Evolutionary conservation across 2,113 vertebrate genomes (phyloP), one percentile per base, ranked within the genome.

Genomic region (Illadopsis cleaveri): DNA sequence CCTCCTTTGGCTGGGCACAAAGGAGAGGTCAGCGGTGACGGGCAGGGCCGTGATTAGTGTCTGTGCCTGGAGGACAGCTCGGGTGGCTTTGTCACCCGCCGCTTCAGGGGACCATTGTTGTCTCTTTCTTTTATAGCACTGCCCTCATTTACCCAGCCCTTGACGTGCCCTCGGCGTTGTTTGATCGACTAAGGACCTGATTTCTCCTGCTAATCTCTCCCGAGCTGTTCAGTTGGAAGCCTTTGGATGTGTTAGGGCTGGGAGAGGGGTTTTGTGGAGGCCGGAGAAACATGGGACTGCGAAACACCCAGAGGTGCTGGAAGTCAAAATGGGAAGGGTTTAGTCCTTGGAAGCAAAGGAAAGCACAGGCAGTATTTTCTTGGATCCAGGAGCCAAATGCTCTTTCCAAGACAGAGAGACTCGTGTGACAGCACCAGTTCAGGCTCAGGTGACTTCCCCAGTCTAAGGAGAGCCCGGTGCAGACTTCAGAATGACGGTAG

Each of bases 11-110:
- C 66, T 73, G 5, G 1, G 73, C 95, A 90, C 79, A 80, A 72
- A 94, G 92, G 66, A 76, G 75, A 69, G 92, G 88, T 88, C 92
- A 90, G 23, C 91, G 44, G 78, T 27, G 72, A 73, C 15, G 5
- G 87, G 87, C 65, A 11, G 70, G 54, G 69, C 51, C 0, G 4
- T 76, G 85, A 56, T 82, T 40, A 44, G 84, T 42, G 86, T 51
- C 90, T 51, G 78, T 76, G 64, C 53, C 45, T 47, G n/a, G 24
- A 42, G 62, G 61, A 69, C 87, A 45, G 84, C 90, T 82, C 17
- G 33, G 77, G 27, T 35, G 82, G 66, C 66, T 95, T 88, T 93
- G 92, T 68, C 35, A 3, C 68, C 87, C 33, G 1, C 44, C 0
- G 12, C 93, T 81, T 35, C 65, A 17, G 91, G 81, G 82, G 35